Base-by-base conservation (phyloP, 1,140 invertebrate genomes). In the Cherax destructor region DNA sequence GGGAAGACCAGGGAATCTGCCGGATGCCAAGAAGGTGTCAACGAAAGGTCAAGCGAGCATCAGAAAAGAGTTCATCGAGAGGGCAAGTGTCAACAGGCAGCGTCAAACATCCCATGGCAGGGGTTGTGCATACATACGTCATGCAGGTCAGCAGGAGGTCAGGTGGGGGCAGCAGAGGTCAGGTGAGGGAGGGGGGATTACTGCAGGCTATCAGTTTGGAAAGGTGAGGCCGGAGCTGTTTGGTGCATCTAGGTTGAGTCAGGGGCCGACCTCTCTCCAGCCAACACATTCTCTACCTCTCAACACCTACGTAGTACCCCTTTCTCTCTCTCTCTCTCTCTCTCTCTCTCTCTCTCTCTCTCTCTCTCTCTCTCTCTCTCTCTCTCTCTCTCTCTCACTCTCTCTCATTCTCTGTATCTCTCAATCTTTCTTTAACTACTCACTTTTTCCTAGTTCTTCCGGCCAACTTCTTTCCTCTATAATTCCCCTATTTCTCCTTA, bases 201-300 rank as follows among this genome's bases (percentile, higher is more conserved):
- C 69, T 65, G 11, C n/a, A 74, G 69, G 69, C 69, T 74, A 6
- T 30, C n/a, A 30, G 69, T 74, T 74, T 74, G 6, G 69, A 74
- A 74, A 74, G 69, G 69, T 74, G 69, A 30, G 24, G 69, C n/a
- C 21, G 69, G 69, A 24, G 21, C 5, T 24, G 69, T 74, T 74
- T 21, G 69, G 69, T 74, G 24, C n/a, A 74, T 74, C n/a, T 74
- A 30, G 69, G 69, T 74, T 74, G 24, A 74, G 69, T 21, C 69
- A 74, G n/a, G 24, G 69, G 69, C 69, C 24, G 69, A n/a, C 11
- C 10, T 16, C 61, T 6, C 11, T 16, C 11, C 16, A 13, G 11
- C 2, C n/a, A 7, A 11, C 7, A 74, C 81, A 61, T 69, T 69
- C 59, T 41, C 56, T 52, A 18, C 18, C 18, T 13, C 30, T 41